These are phyloP conservation scores for Agapostemon virescens DNA, from an alignment of 2,888 invertebrate species.

Conservation along the genomic window DNA sequence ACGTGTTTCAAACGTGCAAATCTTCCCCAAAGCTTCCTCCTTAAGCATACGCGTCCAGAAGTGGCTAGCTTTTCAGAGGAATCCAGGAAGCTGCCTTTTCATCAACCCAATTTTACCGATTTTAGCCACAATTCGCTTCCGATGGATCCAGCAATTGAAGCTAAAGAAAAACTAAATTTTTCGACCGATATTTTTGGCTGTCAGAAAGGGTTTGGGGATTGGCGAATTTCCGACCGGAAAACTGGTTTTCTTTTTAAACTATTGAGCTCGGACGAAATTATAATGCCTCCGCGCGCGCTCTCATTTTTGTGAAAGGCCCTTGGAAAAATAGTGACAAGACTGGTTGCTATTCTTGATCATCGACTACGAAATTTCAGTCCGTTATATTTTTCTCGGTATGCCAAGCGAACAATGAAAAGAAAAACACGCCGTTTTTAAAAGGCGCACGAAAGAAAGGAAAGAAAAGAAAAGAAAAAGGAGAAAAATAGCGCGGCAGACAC, in stretches of 20 bases:
- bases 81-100: no score
- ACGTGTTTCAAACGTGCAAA: no score
- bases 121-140: no score
- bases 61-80: no score
- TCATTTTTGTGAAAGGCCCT: not conserved
- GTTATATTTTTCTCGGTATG: slow-evolving; percentile 26
- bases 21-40: no score
- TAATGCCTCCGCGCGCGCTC: not conserved
- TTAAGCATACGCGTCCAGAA: no score
- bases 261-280: not conserved
- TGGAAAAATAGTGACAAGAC: not conserved
- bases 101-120: no score
- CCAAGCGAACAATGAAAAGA: slow-evolving; percentile 44
- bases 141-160: no score
- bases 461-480: slow-evolving; percentile 7
- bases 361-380: slow-evolving; percentile 38
- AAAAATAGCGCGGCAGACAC: slow-evolving; percentile 41
- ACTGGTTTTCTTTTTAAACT: not conserved
- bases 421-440: slow-evolving; percentile 36
- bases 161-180: no score
- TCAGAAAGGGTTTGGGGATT: no score
- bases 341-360: slow-evolving; percentile 23
- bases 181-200: no score
- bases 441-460: slow-evolving; percentile 26
- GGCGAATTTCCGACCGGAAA: not conserved